Conservation (phyloP, 1,140 invertebrate genomes). For the Platyura marginata region DNA sequence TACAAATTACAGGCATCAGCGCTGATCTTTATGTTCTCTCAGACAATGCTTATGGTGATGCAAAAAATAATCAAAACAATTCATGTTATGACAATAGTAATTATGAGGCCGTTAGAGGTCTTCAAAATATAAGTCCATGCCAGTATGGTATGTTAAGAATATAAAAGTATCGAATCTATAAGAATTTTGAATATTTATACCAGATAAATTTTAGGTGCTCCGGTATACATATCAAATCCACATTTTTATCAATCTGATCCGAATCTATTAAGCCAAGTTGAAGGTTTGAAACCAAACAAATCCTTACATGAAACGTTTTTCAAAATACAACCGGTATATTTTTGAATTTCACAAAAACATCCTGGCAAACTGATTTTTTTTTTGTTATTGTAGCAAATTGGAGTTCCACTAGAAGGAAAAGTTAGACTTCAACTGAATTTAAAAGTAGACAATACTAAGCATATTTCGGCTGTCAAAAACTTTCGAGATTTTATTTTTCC, state of each 20-base stretch:
- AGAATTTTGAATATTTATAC: slow-evolving; percentile 2
- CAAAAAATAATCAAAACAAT: slow-evolving; percentile 48
- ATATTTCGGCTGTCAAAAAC: slow-evolving; percentile 48
- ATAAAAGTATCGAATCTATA: slow-evolving; percentile 1
- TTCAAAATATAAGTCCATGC: slow-evolving; percentile 73
- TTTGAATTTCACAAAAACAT: too few relatives aligned
- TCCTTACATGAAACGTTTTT: slow-evolving; percentile 61
- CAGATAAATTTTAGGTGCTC: slow-evolving; percentile 43
- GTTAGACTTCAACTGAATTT: slow-evolving; percentile 66
- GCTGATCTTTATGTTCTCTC: slow-evolving; percentile 54
- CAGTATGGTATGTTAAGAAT: slow-evolving; percentile 51
- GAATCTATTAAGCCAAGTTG: slow-evolving; percentile 43
- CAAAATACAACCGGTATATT: slow-evolving; percentile 68
- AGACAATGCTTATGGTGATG: slow-evolving; percentile 45
- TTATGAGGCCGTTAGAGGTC: slow-evolving; percentile 48
- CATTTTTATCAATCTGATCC: slow-evolving; percentile 75
- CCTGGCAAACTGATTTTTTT: not conserved
- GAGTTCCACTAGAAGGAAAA: slow-evolving; percentile 64
- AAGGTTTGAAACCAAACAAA: slow-evolving; percentile 50
- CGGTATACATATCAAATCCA: slow-evolving; percentile 70
- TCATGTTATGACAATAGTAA: slow-evolving; percentile 59
- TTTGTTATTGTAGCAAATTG: slow-evolving; percentile 65
- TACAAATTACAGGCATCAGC: slow-evolving; percentile 31
- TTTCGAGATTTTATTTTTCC: slow-evolving; percentile 69
- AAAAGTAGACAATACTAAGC: slow-evolving; percentile 50